Evolutionary conservation across 2,113 vertebrate species (phyloP).

Genomic region (Ptilonorhynchus violaceus): DNA sequence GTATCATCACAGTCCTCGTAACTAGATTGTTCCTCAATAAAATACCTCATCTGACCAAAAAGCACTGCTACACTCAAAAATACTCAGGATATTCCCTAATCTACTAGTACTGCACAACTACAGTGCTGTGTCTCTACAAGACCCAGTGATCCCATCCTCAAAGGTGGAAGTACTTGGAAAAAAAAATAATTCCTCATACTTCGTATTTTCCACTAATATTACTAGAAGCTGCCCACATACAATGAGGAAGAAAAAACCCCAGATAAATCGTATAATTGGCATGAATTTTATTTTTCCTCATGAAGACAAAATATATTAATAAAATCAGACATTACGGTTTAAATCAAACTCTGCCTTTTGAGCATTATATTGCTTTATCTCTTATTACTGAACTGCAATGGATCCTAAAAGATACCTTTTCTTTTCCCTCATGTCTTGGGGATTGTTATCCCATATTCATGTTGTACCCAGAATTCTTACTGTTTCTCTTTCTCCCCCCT

Average conservation of each 20-base stretch:
- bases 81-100: not conserved
- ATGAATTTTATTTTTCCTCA: conserved; percentile 11
- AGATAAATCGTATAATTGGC: not conserved
- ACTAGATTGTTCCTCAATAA: not conserved
- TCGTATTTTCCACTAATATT: not conserved
- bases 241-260: not conserved
- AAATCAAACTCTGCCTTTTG: not conserved
- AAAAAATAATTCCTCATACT: not conserved
- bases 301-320: not conserved
- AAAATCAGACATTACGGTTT: not conserved
- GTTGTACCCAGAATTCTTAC: too few species aligned
- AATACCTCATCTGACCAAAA: not conserved
- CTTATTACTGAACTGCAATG: not conserved
- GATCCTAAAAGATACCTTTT: not conserved
- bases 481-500: too few species aligned
- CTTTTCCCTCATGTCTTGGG: too few species aligned
- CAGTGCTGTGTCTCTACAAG: not conserved
- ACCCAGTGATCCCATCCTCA: not conserved
- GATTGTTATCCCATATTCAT: too few species aligned
- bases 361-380: not conserved
- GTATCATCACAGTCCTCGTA: not conserved
- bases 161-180: not conserved
- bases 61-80: not conserved
- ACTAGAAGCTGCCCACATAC: not conserved
- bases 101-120: not conserved